A percentile compares a stretch with the other conserved stretches of the same genome.
These are phyloP conservation scores for Coelogynopora nodosa DNA, from an alignment of 2,888 invertebrate species.

Conservation along the genomic window DNA sequence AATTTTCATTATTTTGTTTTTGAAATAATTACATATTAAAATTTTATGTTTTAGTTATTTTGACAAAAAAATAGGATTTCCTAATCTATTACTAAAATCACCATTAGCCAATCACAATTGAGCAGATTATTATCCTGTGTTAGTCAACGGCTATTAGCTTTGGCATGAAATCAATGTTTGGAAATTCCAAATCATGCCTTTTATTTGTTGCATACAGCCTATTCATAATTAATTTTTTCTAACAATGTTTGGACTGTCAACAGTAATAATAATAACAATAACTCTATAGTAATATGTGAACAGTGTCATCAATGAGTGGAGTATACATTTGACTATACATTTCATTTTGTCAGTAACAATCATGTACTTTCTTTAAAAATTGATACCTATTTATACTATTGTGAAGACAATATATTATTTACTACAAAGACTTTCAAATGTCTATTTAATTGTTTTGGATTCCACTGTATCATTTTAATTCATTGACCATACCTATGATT, in stretches of 20 bases:
- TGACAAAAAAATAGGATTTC: background rate
- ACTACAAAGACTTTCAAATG: no score
- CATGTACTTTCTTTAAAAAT: background rate
- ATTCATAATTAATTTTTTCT: background rate
- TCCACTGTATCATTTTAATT: no score
- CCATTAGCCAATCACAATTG: background rate
- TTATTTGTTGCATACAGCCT: background rate
- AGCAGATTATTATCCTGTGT: background rate
- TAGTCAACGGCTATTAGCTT: background rate
- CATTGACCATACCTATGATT: no score
- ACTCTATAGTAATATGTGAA: no score
- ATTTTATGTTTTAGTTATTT: background rate
- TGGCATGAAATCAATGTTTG: constrained; percentile 15
- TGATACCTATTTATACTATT: no score
- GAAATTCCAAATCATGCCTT: constrained; percentile 5
- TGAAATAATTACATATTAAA: background rate
- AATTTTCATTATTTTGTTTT: background rate
- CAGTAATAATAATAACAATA: no score
- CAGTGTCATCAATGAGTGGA: no score
- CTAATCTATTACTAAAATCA: background rate
- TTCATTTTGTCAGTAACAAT: no score
- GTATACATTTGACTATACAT: no score
- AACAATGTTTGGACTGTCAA: no score
- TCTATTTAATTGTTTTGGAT: no score
- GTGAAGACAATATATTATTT: no score